Base-by-base conservation (phyloP, 2,888 invertebrate species). In the Harpalus rufipes region DNA sequence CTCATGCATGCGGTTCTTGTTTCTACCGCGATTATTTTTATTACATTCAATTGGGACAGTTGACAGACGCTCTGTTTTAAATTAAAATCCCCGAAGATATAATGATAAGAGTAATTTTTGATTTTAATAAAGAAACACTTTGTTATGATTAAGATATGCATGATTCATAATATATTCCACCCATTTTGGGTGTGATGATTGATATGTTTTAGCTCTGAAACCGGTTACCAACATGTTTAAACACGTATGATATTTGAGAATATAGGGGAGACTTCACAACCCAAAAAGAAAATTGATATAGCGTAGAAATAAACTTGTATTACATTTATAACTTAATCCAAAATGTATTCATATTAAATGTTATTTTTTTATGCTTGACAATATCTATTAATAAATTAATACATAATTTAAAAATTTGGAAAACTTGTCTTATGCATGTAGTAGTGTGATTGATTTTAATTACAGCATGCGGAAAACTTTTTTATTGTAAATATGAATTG, bases 11-110 rank as follows among this genome's bases (percentile, higher is more conserved):
- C 12, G 56, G 44, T 25, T 51, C 51, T 76, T 76, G 76, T 76
- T 76, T 76, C 76, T 25, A 51, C 10, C 76, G 76, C 76, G 76
- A 76, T 56, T 76, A 76, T 44, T 68, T 72, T 76, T 76, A 76
- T 76, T 76, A 14, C 56, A 25, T 51, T 51, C 76, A 76, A 76
- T 76, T 76, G 76, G 16, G 39, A 68, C 68, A 68, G n/a, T n/a
- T 39, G 68, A 39, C 39, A 32, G 32, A 21, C 7, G 18, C 16
- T 12, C 44, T 16, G 59, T 14, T 59, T 68, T 68, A 68, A 68
- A 68, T 68, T 68, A 32, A 10, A 68, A 68, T 39, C 68, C 68
- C 68, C 39, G 68, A 68, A 68, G 68, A 39, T 32, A 21, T 3
- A 25, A 63, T 68, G n/a, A 68, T 39, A 68, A 68, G 39, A 32